Base-by-base conservation (phyloP, 2,888 invertebrate species). In the Synergus laeviventris region DNA sequence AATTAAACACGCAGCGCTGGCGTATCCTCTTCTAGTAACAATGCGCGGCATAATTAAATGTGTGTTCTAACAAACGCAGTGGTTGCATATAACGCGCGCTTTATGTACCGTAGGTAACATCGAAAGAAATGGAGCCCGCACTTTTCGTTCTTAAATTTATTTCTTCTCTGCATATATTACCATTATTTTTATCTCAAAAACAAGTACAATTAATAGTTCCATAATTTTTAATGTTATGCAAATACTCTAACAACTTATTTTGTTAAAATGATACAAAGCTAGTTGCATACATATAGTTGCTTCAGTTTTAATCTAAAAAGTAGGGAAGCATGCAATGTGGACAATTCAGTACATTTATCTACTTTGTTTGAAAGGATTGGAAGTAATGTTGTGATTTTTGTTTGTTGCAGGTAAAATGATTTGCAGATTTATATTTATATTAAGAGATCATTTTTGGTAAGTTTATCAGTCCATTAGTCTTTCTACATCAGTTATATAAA, bases 41-140 rank as follows among this genome's bases (percentile, higher is more conserved):
- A 88, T 87, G 87, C 84, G 82, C 83, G 83, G 86, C 84, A 87
- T 89, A 89, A 89, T 89, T 89, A 89, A 89, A 89, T 89, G 87
- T 88, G 86, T 87, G 86, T 87, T 88, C 85, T 87, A 86, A 89
- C 87, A 88, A 89, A 89, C 87, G 70, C 70, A 70, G 70, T 70
- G 70, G 49, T 70, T 70, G 70, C 49, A 70, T 70, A 70, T 70
- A 70, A 70, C 70, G 70, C 70, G 70, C 70, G 49, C 70, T 70
- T 70, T 70, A 70, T 70, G 70, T 70, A 70, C 70, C 49, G 70
- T 54, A 70, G 70, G 70, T 70, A 70, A 70, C 70, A 54, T 70
- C 49, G 70, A 54, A 70, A 70, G 70, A 70, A 70, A 70, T 70
- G 70, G 70, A 70, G 70, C 49, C n/a, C 31, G 49, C 49, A 70